Conservation (phyloP, 2,888 invertebrate species). For the Lingula anatina region DNA sequence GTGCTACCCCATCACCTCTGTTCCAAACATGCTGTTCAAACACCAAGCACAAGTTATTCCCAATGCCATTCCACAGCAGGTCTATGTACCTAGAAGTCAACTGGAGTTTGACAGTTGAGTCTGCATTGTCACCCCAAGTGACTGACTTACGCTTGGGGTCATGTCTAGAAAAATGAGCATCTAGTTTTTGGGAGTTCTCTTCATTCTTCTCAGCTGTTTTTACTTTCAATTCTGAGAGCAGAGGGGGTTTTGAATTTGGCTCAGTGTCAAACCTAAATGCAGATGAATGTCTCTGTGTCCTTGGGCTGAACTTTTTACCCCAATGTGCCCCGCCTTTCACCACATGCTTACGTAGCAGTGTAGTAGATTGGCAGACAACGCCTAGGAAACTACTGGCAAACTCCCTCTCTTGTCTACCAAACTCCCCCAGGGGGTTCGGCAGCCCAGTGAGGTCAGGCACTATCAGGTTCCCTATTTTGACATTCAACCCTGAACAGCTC, state of each 20-base stretch:
- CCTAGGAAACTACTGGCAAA: slow-evolving; percentile 45
- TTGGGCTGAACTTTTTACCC: too few relatives aligned
- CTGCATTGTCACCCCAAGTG: slow-evolving; percentile 48
- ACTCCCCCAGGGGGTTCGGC: slow-evolving; percentile 38
- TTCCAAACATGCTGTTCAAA: slow-evolving; percentile 39
- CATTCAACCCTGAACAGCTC: slow-evolving; percentile 32
- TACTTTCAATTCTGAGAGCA: background rate
- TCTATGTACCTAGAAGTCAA: slow-evolving; percentile 40
- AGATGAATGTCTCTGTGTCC: too few relatives aligned
- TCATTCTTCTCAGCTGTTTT: background rate
- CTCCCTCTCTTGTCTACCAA: slow-evolving; percentile 37
- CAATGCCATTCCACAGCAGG: slow-evolving; percentile 41
- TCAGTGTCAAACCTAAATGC: background rate
- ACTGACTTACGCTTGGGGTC: slow-evolving; percentile 45
- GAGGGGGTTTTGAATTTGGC: background rate
- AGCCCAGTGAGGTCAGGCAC: slow-evolving; percentile 41
- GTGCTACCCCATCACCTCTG: slow-evolving; percentile 22
- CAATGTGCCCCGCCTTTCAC: too few relatives aligned
- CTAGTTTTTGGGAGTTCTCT: background rate
- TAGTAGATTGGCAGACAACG: slow-evolving; percentile 46
- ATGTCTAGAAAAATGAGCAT: slow-evolving; percentile 11
- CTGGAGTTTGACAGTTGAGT: slow-evolving; percentile 34
- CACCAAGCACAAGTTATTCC: slow-evolving; percentile 31
- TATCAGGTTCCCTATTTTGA: slow-evolving; percentile 29
- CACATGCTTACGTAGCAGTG: slow-evolving; percentile 33